Evolutionary conservation across 2,888 invertebrate genomes (phyloP).

Genomic region (Agrotis segetum): DNA sequence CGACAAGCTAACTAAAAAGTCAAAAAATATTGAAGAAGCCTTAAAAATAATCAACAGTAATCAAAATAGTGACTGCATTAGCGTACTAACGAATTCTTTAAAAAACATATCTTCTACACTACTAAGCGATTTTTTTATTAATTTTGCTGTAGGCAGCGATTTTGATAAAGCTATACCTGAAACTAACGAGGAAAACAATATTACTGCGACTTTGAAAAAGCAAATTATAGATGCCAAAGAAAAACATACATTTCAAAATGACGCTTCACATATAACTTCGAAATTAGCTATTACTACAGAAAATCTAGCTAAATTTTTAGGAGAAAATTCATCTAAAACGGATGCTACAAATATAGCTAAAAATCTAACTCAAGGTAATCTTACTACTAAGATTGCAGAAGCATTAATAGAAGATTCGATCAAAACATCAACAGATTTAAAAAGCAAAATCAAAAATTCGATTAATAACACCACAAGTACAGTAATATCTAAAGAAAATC

Average conservation of each 20-base stretch:
- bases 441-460: neutral
- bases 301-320: neutral
- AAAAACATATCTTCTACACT: slow-evolving; percentile 24
- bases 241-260: neutral
- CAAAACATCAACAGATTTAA: no score
- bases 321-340: neutral
- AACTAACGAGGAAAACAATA: neutral
- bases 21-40: slow-evolving; percentile 58
- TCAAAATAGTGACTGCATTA: slow-evolving; percentile 31
- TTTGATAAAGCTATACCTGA: neutral
- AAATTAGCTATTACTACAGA: neutral
- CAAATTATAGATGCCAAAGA: neutral
- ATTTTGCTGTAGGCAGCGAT: neutral
- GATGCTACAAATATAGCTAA: neutral
- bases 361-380: no score
- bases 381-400: no score
- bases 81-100: slow-evolving; percentile 32
- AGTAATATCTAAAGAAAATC: neutral
- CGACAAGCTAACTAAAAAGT: slow-evolving; percentile 9
- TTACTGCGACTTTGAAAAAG: no score
- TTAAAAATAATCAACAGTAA: slow-evolving; percentile 63
- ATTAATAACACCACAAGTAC: neutral
- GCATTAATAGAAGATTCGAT: no score
- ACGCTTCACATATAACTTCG: neutral
- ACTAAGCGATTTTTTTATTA: neutral